Evolutionary conservation across 64 coral and sea anemone genomes (phyloP), one percentile per base, ranked within the genome.

Genomic region (Dendrophyllia cribrosa): DNA sequence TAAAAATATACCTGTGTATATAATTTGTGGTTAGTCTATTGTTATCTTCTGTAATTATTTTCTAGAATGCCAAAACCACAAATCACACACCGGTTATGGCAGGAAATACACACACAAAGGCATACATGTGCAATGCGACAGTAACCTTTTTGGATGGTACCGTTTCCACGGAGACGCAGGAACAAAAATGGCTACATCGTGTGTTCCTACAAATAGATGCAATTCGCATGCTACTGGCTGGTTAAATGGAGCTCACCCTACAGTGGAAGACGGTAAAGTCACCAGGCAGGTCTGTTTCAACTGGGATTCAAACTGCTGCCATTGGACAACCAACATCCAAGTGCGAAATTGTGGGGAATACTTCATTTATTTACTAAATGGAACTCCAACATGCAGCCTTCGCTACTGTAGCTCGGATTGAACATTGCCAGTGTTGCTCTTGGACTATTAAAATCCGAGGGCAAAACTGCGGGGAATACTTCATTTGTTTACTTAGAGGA

Each of bases 161-260:
- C 69, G 69, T 72, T 72, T 72, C 14, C 6, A 6, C 16, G 69
- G 16, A 72, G 69, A 7, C 7, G 69, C 69, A 16, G 69, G 69
- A 7, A 24, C 1, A 9, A 45, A 77, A 48, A 45, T 77, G 74
- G 8, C 74, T 9, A 43, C 26, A 16, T 3, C 45, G 17, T 45
- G 74, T 55, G 74, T 77, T 77, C 74, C 74, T 46, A 77, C 7
- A 48, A 0, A 45, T 45, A 77, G 74, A 77, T 77, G 74, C 25
- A 25, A 25, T 8, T 8, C 74, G 7, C 74, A 48, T 45, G 24
- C 74, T 12, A 0, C 25, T 77, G 74, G 74, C 3, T 77, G 26
- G 24, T 77, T 77, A 45, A 77, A n/a, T n/a, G n/a, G n/a, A n/a
- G n/a, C n/a, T n/a, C n/a, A n/a, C n/a, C n/a, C n/a, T n/a, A n/a